phyloP scores from a whole-genome alignment of 2,113 vertebrate species.

The Sterrhoptilus dennistouni region DNA sequence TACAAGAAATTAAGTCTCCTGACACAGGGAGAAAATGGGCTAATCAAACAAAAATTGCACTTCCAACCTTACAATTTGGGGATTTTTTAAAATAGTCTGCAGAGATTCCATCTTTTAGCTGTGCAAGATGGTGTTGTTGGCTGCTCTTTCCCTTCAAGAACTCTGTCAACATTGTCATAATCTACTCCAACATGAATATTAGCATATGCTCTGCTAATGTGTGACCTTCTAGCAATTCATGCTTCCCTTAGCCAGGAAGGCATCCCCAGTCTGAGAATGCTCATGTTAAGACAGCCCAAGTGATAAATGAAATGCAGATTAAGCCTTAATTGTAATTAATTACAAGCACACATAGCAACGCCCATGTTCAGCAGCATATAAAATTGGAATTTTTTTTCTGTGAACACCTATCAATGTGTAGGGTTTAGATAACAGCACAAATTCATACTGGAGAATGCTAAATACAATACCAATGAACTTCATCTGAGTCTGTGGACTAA shows the following conservation, averaged over 20 bases:
- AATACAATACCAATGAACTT: constrained; percentile 49
- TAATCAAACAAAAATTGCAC: not conserved
- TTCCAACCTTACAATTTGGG: not conserved
- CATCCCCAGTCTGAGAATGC: not conserved
- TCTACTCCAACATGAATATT: not conserved
- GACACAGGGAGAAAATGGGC: not conserved
- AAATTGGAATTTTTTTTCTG: constrained; percentile 15
- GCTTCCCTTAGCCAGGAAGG: not conserved
- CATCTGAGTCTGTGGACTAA: constrained; percentile 5
- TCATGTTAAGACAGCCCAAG: not conserved
- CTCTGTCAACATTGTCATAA: not conserved
- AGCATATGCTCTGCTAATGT: not conserved
- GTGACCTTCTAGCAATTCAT: not conserved
- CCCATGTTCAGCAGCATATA: not conserved
- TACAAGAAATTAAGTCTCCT: not conserved
- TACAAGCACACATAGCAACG: not conserved
- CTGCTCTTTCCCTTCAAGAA: not conserved
- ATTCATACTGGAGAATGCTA: constrained; percentile 24
- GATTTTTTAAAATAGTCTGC: not conserved
- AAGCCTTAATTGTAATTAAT: constrained; percentile 51
- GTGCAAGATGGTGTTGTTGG: not conserved
- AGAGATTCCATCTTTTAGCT: not conserved
- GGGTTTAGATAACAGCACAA: constrained; percentile 60
- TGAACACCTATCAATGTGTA: constrained; percentile 52
- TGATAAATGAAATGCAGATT: constrained; percentile 35